Evolutionary conservation across 2,113 vertebrate genomes (phyloP).

Genomic region (Xenotilapia flavipinnis): DNA sequence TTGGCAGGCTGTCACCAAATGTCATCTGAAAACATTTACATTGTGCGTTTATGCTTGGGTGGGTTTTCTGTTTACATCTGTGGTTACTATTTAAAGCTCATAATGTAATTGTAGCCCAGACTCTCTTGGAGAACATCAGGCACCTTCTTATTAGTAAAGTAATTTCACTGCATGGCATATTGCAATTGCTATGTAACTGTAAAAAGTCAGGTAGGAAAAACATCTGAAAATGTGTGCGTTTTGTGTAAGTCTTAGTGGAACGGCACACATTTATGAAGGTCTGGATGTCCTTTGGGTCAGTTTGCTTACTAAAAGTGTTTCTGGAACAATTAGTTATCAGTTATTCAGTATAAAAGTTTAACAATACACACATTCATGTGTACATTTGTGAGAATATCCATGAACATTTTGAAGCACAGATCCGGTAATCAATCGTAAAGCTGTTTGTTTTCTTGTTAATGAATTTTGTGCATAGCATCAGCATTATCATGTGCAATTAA

Average conservation of each 20-base stretch:
- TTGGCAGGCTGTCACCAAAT: not conserved
- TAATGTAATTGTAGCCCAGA: not conserved
- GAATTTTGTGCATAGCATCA: not conserved
- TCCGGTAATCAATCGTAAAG: not conserved
- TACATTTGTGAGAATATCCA: not conserved
- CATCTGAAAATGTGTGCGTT: not conserved
- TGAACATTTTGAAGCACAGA: not conserved
- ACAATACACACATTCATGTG: not conserved
- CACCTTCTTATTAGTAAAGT: not conserved
- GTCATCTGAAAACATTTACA: not conserved
- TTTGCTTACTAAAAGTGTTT: fast-evolving
- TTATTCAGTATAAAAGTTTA: not conserved
- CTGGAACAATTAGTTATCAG: not conserved
- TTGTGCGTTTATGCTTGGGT: not conserved
- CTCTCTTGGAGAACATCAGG: not conserved
- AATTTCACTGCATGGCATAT: not conserved
- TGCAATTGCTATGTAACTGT: not conserved
- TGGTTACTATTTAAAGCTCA: not conserved
- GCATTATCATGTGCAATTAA: not conserved
- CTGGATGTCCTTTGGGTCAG: not conserved
- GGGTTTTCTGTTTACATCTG: not conserved
- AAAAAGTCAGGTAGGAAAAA: not conserved
- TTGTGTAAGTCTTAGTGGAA: not conserved
- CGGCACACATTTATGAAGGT: fast-evolving
- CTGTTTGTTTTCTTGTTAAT: not conserved